Evolutionary conservation across 2,888 invertebrate genomes (phyloP), one percentile per base, ranked within the genome.

Genomic region (Yponomeuta malinellus): DNA sequence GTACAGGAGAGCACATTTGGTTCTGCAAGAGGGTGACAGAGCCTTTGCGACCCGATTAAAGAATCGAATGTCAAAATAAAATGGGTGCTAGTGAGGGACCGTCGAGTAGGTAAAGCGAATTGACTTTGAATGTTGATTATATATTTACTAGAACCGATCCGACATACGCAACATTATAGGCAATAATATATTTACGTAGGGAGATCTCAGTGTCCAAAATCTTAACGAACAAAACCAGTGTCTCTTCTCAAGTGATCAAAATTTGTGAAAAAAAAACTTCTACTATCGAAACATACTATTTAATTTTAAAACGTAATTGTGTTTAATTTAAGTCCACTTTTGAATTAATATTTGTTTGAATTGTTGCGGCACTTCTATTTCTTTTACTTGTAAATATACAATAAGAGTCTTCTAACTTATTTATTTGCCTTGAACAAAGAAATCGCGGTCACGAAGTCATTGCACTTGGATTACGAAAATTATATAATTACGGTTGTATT

Each of bases 141-240:
- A 48, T 71, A 72, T 71, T 48, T 73, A 71, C 63, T 71, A 71
- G 37, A 31, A 71, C 48, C 68, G 59, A 68, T 68, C 52, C 68
- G 48, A 59, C 12, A 59, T 59, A 59, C 15, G 52, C 12, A 15
- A 59, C 12, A 43, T 23, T 10, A 69, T 72, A 72, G 70, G 67
- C 70, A 73, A 69, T 73, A 33, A 63, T 69, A 69, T 63, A 69
- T 63, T 63, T 69, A 69, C 43, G 76, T 77, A 78, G 78, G 83
- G 78, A 85, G 90, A 90, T 90, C 90, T 90, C 90, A 90, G 87
- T 86, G 87, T 88, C 88, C 86, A 85, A 84, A 48, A 83, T 81
- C 83, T 83, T 59, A 15, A 81, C 83, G 86, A 89, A 87, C 88
- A 86, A 87, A 87, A 83, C 70, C 90, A 90, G 90, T 90, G 90